These are phyloP conservation scores for Limnothrissa miodon DNA, from an alignment of 2,113 vertebrate genomes.

Conservation along the genomic window DNA sequence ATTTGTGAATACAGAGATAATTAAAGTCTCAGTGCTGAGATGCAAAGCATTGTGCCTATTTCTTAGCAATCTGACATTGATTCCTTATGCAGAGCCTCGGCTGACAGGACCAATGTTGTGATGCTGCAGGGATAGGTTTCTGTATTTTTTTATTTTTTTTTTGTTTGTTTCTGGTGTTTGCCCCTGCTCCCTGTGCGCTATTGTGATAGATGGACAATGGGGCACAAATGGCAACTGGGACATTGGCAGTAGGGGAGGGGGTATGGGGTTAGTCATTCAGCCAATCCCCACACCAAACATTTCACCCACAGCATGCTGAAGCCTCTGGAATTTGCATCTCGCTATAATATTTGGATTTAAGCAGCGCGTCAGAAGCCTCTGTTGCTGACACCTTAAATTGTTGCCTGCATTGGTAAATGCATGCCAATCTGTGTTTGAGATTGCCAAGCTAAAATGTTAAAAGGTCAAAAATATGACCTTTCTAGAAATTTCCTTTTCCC, in stretches of 20 bases:
- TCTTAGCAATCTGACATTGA: background rate
- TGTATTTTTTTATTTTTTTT: background rate
- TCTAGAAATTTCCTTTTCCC: background rate
- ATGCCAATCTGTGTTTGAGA: background rate
- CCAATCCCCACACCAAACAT: conserved; percentile 2
- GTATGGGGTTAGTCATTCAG: conserved; percentile 18
- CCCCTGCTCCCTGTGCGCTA: conserved; percentile 14
- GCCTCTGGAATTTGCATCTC: conserved; percentile 49
- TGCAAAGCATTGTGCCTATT: background rate
- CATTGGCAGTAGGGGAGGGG: background rate
- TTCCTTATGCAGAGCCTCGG: background rate
- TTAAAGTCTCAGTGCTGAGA: background rate
- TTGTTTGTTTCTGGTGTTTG: conserved; percentile 40
- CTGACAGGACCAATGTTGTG: background rate
- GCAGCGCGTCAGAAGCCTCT: background rate
- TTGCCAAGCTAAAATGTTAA: background rate
- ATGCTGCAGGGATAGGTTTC: background rate
- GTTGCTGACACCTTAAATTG: background rate
- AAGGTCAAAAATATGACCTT: background rate
- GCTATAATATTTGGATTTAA: conserved; percentile 4
- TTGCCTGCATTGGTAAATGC: background rate
- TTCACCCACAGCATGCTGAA: conserved; percentile 33
- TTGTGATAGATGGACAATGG: conserved; percentile 43
- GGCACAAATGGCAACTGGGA: background rate
- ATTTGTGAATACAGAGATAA: background rate